A percentile compares a stretch with the other conserved stretches of the same genome.
Evolutionary conservation across 2,888 invertebrate genomes (phyloP).

Genomic region (Polyommatus iphigenia): DNA sequence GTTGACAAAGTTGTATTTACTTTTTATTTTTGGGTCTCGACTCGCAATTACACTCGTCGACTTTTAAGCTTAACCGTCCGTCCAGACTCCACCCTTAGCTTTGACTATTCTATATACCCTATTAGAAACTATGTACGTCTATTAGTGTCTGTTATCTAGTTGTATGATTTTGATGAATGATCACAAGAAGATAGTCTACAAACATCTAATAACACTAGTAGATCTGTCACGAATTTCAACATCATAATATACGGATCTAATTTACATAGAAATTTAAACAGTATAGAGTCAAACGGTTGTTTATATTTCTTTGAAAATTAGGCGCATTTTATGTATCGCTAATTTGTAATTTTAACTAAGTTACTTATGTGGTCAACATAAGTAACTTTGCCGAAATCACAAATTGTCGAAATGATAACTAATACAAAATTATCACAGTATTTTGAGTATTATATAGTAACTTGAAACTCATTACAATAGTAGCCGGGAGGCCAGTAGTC

Average conservation of each 20-base stretch:
- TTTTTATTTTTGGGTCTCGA: no score
- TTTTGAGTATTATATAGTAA: not conserved
- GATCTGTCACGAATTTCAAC: not conserved
- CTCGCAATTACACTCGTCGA: not conserved
- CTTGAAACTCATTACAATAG: not conserved
- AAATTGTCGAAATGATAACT: not conserved
- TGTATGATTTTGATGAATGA: slow-evolving; percentile 2
- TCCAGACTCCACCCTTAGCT: not conserved
- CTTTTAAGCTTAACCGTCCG: not conserved
- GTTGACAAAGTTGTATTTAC: no score
- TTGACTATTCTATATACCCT: not conserved
- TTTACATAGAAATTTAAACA: slow-evolving; percentile 7
- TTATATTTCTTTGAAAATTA: slow-evolving; percentile 3
- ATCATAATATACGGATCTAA: not conserved
- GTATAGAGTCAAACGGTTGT: not conserved
- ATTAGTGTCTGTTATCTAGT: not conserved
- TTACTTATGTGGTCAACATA: not conserved
- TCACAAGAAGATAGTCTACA: not conserved
- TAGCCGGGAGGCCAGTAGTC: not conserved
- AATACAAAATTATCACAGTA: not conserved
- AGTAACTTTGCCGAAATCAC: not conserved
- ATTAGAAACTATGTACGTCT: not conserved
- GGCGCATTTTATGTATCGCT: not conserved
- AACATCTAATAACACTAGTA: slow-evolving; percentile 1
- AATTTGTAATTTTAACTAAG: no score